phyloP scores from a whole-genome alignment of 2,797 vertebrate genomes.

The Enteromius mattozi region DNA sequence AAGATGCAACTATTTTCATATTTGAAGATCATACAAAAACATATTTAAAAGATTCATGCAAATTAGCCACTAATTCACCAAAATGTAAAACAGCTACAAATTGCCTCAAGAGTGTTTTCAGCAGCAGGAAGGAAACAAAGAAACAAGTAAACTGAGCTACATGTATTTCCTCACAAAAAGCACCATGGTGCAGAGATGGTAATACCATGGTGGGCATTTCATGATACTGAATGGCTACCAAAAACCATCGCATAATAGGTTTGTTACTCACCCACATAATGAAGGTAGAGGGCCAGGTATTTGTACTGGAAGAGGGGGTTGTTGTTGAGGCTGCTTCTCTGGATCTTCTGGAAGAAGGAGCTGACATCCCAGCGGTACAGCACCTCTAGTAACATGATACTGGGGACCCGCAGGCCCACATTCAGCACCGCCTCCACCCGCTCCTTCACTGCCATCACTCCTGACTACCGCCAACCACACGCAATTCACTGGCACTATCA shows the following conservation, averaged over 20 bases:
- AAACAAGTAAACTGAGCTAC: not conserved
- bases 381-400: conserved; percentile 98
- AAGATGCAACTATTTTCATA: not conserved
- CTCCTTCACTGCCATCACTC: conserved; percentile 90
- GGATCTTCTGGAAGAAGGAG: conserved; percentile 99
- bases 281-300: conserved; percentile 97
- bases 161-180: not conserved
- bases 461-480: conserved; percentile 56
- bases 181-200: not conserved
- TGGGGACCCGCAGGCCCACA: conserved; percentile 94
- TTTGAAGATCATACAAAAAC: not conserved
- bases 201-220: not conserved
- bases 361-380: conserved; percentile 98
- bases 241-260: not conserved
- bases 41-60: not conserved
- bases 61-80: not conserved
- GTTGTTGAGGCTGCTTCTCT: conserved; percentile 95
- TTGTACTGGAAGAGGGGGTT: conserved; percentile 98
- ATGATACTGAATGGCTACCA: not conserved
- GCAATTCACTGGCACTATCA: conserved; percentile 26
- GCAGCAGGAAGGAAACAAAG: not conserved
- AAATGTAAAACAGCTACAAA: not conserved
- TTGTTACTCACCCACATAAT: conserved; percentile 92
- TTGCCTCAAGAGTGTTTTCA: not conserved
- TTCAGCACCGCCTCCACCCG: conserved; percentile 95